Evolutionary conservation across 2,113 vertebrate species (phyloP).

Genomic region (Malurus alboscapulatus): DNA sequence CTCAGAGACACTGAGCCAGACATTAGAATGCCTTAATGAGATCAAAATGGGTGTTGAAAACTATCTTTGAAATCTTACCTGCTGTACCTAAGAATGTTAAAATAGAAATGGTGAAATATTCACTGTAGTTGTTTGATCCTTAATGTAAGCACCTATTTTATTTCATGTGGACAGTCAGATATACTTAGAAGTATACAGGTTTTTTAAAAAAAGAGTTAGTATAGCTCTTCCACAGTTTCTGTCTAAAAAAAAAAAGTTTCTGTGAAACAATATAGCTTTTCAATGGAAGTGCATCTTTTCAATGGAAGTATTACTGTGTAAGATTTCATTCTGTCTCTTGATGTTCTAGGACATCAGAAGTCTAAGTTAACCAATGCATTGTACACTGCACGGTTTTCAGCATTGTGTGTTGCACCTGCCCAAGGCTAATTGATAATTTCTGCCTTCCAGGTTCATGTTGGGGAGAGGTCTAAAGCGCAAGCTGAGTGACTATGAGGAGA

Average conservation of each 20-base stretch:
- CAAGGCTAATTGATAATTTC: background rate
- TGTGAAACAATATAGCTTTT: background rate
- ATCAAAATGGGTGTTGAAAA: background rate
- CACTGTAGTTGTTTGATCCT: background rate
- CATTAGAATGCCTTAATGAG: background rate
- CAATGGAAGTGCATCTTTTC: background rate
- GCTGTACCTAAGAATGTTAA: background rate
- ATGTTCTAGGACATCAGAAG: background rate
- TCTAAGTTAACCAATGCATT: background rate
- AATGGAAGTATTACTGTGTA: background rate
- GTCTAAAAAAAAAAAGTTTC: background rate
- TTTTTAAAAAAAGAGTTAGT: background rate
- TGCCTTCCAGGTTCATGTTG: slow-evolving; percentile 82
- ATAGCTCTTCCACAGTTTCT: background rate
- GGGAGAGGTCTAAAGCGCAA: slow-evolving; percentile 87
- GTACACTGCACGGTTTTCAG: background rate
- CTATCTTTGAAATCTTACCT: background rate
- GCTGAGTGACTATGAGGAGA: slow-evolving; percentile 82
- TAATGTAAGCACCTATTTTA: background rate
- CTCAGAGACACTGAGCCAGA: background rate
- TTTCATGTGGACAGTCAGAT: background rate
- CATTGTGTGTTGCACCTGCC: background rate
- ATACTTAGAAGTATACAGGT: background rate
- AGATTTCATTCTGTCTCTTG: background rate
- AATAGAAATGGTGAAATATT: background rate